Evolutionary conservation across 92 coral and sea anemone genomes (phyloP), one percentile per base, ranked within the genome.

Genomic region (Siderastrea radians): DNA sequence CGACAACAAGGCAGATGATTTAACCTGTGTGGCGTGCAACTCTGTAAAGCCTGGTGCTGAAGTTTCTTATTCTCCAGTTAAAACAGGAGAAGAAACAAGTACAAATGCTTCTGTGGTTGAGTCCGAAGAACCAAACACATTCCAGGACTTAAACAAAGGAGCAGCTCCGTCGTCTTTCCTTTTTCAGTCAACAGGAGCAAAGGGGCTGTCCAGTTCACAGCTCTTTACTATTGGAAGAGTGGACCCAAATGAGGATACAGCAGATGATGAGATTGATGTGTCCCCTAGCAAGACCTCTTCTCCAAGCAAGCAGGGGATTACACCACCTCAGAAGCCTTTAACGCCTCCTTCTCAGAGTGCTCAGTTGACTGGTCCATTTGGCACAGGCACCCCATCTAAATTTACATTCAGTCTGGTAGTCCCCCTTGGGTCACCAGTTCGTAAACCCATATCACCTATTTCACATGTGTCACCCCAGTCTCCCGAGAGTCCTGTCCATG

Each of bases 181-280:
- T n/a, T 50, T 74, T 57, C 88, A 74, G 54, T 43, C 88, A 9
- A 38, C 53, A 4, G 47, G 47, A 12, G 52, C 1, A 46, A 26
- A 38, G 17, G 53, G 26, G 13, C 15, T 38, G 14, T 3, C 52
- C 50, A 82, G 51, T 19, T 47, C 63, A 7, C 93, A 91, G 4
- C 86, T 91, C 26, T 95, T 95, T 71, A 95, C 95, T 45, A 91
- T 95, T 65, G 98, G 98, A n/a, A 87, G 93, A 79, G 87, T 64
- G 19, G 91, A 62, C 14, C 77, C 82, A 3, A 80, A 81, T 50
- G 95, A 86, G 47, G 94, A 77, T 43, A 72, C 81, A 16, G 88
- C 67, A 46, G 93, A 93, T 5, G 98, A 88, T 3, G 81, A 80
- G n/a, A 54, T 61, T 55, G 72, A 19, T 47, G 75, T 86, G 58